phyloP scores from a whole-genome alignment of 2,113 vertebrate species.

The Ailurus styani region DNA sequence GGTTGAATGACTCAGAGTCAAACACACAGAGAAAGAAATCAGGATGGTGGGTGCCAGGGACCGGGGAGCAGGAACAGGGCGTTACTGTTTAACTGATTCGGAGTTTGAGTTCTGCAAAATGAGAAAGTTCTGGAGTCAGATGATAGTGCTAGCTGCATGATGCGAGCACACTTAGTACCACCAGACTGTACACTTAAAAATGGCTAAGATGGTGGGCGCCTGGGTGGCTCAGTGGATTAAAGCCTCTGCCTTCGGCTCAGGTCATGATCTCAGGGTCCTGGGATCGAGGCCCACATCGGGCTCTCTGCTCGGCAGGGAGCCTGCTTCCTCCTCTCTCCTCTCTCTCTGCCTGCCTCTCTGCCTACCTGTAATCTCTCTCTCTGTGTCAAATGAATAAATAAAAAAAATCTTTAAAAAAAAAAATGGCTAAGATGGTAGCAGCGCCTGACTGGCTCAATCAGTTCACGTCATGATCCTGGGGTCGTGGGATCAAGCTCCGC shows the following conservation, averaged over 20 bases:
- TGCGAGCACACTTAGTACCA: neutral
- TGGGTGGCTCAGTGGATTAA: neutral
- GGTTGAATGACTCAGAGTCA: rapidly evolving
- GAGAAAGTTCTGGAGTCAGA: neutral
- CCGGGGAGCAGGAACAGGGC: no score
- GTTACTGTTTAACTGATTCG: neutral
- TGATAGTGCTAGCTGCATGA: neutral
- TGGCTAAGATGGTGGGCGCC: no score
- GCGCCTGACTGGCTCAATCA: neutral
- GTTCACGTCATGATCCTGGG: neutral
- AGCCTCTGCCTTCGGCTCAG: no score
- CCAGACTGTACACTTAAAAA: neutral
- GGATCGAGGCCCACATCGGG: no score
- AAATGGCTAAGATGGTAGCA: no score
- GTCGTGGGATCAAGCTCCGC: neutral
- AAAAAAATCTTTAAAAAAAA: no score
- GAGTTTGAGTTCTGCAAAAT: neutral
- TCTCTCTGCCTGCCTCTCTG: no score
- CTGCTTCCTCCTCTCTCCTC: no score
- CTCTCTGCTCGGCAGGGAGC: no score
- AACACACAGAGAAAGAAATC: neutral
- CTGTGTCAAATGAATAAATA: no score
- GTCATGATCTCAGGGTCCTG: no score
- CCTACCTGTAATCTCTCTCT: no score
- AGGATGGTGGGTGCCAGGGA: neutral